Conservation (phyloP, 2,888 invertebrate genomes). For the Bugulina stolonifera region DNA sequence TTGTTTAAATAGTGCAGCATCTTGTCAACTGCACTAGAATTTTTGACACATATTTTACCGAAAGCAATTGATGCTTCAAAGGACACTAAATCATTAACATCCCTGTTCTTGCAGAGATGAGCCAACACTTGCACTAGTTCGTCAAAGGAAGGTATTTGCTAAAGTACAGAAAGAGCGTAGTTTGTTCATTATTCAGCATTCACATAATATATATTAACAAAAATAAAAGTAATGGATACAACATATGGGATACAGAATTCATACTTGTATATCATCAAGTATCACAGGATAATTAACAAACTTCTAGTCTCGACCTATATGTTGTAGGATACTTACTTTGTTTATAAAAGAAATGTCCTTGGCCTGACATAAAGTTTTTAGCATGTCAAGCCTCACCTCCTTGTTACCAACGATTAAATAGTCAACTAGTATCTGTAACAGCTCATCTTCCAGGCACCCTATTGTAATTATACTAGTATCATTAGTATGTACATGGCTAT, state of each 20-base stretch:
- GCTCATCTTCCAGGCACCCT: slow-evolving; percentile 50
- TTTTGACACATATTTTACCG: slow-evolving; percentile 44
- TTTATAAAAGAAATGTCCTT: slow-evolving; percentile 48
- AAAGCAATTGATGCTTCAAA: slow-evolving; percentile 46
- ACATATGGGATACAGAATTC: too few relatives aligned
- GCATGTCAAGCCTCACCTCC: slow-evolving; percentile 42
- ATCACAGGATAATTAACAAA: too few relatives aligned
- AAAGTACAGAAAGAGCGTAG: too few relatives aligned
- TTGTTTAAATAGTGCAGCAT: slow-evolving; percentile 37
- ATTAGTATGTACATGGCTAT: too few relatives aligned
- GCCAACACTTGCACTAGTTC: slow-evolving; percentile 44
- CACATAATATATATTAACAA: too few relatives aligned
- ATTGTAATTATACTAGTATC: too few relatives aligned
- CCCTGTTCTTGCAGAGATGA: slow-evolving; percentile 42
- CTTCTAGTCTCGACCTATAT: too few relatives aligned
- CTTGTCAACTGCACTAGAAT: slow-evolving; percentile 41
- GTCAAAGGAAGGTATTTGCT: slow-evolving; percentile 40
- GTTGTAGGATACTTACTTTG: slow-evolving; percentile 43
- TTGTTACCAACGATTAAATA: slow-evolving; percentile 44
- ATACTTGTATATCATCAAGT: too few relatives aligned
- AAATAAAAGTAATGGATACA: too few relatives aligned
- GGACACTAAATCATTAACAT: slow-evolving; percentile 41
- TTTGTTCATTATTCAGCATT: too few relatives aligned
- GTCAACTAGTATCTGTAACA: slow-evolving; percentile 38
- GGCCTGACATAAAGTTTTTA: slow-evolving; percentile 40